These are phyloP conservation scores for Tethya wilhelma DNA, from an alignment of 37 sponge, comb jelly and placozoan species.

Conservation along the genomic window DNA sequence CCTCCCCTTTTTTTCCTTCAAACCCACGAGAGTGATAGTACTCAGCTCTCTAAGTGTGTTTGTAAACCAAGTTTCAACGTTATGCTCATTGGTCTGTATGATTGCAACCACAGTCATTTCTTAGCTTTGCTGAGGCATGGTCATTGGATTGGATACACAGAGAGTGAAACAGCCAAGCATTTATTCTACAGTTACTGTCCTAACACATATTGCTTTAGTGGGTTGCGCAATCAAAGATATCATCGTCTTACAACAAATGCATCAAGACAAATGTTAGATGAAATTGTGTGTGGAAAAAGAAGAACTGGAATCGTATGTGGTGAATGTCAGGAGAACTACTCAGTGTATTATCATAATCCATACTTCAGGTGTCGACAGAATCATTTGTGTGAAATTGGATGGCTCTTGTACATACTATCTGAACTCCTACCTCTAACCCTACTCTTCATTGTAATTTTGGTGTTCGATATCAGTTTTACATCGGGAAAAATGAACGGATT, in stretches of 20 bases:
- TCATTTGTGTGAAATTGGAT: conserved; percentile 22
- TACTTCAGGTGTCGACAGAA: conserved; percentile 5
- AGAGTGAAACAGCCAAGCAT: background rate
- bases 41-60: background rate
- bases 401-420: conserved; percentile 38
- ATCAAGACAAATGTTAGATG: background rate
- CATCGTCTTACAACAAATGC: conserved; percentile 1
- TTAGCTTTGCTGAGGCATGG: conserved; percentile 10
- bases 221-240: background rate
- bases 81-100: background rate
- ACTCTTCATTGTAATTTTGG: conserved; percentile 34
- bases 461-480: conserved; percentile 57
- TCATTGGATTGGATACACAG: conserved; percentile 36
- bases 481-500: conserved; percentile 37
- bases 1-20: conserved; percentile 20
- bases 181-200: background rate
- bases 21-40: background rate
- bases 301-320: conserved; percentile 29
- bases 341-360: conserved; percentile 29
- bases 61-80: conserved; percentile 1
- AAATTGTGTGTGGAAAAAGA: conserved; percentile 7
- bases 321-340: conserved; percentile 13
- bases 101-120: background rate
- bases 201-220: background rate
- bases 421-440: conserved; percentile 49